These are phyloP conservation scores for Drosophila mimetica DNA, from an alignment of 2,888 invertebrate species.

Conservation along the genomic window DNA sequence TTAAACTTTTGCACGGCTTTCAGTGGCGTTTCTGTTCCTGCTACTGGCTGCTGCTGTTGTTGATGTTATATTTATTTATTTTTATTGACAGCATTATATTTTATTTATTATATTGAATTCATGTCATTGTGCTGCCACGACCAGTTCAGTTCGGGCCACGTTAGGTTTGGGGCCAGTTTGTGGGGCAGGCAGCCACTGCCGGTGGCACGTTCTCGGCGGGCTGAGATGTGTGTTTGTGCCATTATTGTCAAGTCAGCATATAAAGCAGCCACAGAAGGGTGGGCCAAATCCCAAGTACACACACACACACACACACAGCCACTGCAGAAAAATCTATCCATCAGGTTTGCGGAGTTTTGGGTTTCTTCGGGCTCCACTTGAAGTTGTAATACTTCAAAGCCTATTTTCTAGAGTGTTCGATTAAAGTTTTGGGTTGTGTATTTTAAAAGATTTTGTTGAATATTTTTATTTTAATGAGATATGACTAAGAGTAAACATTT, in stretches of 20 bases:
- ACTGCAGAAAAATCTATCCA: conserved; percentile 2
- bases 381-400: neutral
- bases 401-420: neutral
- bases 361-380: neutral
- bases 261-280: conserved; percentile 54
- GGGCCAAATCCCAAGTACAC: conserved; percentile 22
- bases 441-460: no score
- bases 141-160: conserved; percentile 42
- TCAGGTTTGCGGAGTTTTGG: neutral
- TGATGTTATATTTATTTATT: conserved; percentile 70
- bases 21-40: conserved; percentile 8
- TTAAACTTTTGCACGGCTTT: conserved; percentile 51
- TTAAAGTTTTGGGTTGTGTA: neutral
- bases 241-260: conserved; percentile 79
- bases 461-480: no score
- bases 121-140: conserved; percentile 76
- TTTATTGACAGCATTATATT: conserved; percentile 80
- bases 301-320: conserved; percentile 22
- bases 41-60: conserved; percentile 15
- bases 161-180: conserved; percentile 13
- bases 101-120: conserved; percentile 81
- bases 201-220: conserved; percentile 56
- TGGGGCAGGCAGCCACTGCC: conserved; percentile 49
- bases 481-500: no score
- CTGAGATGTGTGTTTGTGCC: conserved; percentile 52